Evolutionary conservation across 2,113 vertebrate genomes (phyloP), one percentile per base, ranked within the genome.

Genomic region (Solea senegalensis): DNA sequence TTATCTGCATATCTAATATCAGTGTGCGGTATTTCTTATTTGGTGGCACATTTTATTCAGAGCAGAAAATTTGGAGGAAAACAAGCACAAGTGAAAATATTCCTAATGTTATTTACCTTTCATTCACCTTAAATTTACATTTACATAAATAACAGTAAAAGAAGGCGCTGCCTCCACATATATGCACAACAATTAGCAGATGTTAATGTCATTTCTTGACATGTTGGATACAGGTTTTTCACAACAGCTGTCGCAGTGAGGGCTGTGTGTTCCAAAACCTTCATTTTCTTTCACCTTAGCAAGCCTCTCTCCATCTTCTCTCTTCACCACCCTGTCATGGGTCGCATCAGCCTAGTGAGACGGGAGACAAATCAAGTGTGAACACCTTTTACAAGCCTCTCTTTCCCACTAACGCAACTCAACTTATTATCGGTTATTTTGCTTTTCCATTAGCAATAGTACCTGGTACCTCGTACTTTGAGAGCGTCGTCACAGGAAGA

Each of bases 231-330:
- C 11, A 46, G 16, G 34, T 34, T 34, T 3, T 34, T 34, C 34
- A 34, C 34, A 34, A 34, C 34, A 34, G 34, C 34, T 34, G 34
- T 34, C 1, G 34, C 34, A 34, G 3, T 34, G 34, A 34, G 34
- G 34, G 34, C 34, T 34, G 34, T 34, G 5, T 8, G 8, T 8
- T 44, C 10, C 43, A 9, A 11, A 44, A 44, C 10, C 21, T 49
- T 15, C 14, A 15, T 50, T 2, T 27, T 27, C 5, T 21, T 79
- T 46, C 83, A 98, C 96, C 96, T 97, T 97, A 67, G 96, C 97
- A 44, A 98, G 88, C 69, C 94, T 95, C 88, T 97, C 97, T 2
- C 96, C 96, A 0, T 97, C 96, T 85, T 98, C 96, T 78, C 94
- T 94, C 81, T 95, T 97, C 76, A 98, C 95, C 82, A 92, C 95